A percentile compares a stretch with the other conserved stretches of the same genome.
These are phyloP conservation scores for Ectropis crepuscularia DNA, from an alignment of 2,888 invertebrate species.

Conservation along the genomic window DNA sequence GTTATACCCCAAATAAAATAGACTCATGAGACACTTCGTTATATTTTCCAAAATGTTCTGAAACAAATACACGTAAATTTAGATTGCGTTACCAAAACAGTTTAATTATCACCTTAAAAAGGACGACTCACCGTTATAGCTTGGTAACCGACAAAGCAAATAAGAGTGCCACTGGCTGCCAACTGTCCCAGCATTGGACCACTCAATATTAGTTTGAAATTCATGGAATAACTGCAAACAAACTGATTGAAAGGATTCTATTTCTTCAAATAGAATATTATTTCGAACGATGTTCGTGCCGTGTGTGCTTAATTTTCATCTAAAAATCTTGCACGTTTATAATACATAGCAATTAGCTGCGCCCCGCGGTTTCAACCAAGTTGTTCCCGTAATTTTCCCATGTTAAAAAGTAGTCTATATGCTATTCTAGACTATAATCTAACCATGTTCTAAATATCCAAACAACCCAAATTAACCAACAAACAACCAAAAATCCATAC, in stretches of 20 bases:
- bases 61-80: conserved; percentile 32
- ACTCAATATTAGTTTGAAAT: conserved; percentile 62
- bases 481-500: too few relatives aligned
- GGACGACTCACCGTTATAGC: conserved; percentile 61
- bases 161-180: conserved; percentile 65
- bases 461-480: too few relatives aligned
- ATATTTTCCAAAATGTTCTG: conserved; percentile 60
- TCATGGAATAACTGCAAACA: conserved; percentile 58
- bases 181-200: conserved; percentile 71
- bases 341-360: too few relatives aligned
- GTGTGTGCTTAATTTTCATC: too few relatives aligned
- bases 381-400: too few relatives aligned
- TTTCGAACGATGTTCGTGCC: too few relatives aligned
- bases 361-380: too few relatives aligned
- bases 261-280: too few relatives aligned
- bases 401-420: too few relatives aligned
- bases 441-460: too few relatives aligned
- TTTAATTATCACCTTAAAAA: conserved; percentile 21
- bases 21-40: conserved; percentile 65
- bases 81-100: conserved; percentile 6
- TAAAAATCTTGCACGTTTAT: too few relatives aligned
- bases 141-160: conserved; percentile 72
- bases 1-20: conserved; percentile 69
- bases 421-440: too few relatives aligned
- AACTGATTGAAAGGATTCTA: neutral